Percentiles rank a stretch among this genome's conserved stretches.
Conservation (phyloP, 2,888 invertebrate genomes). For the Trichacis sp. region DNA sequence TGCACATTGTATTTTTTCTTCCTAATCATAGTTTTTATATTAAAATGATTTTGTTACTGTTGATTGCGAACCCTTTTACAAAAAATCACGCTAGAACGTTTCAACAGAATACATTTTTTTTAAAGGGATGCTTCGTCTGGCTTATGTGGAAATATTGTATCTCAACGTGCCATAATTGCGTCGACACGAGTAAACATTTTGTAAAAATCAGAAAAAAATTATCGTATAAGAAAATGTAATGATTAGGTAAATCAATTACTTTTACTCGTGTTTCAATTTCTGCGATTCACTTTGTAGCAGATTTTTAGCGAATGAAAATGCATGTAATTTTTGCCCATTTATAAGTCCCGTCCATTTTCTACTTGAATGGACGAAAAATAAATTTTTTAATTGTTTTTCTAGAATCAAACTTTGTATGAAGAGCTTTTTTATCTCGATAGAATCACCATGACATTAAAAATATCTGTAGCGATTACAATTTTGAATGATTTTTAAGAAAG, state of each 20-base stretch:
- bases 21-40: conserved; percentile 7
- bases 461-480: no score
- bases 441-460: background rate
- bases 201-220: background rate
- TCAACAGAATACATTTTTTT: no score
- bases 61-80: background rate
- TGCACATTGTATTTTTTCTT: background rate
- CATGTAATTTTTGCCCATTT: conserved; percentile 1
- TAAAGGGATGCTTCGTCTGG: background rate
- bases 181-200: background rate
- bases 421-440: background rate
- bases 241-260: no score
- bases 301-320: background rate
- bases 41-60: background rate
- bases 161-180: conserved; percentile 3
- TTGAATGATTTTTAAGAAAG: background rate
- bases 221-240: no score
- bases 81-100: background rate
- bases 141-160: background rate
- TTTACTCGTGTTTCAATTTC: background rate
- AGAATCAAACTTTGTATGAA: background rate
- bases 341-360: conserved; percentile 2
- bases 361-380: background rate
- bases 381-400: background rate
- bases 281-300: background rate